These are phyloP conservation scores for Vulpes ferrilata DNA, from an alignment of 2,113 vertebrate species.

Conservation along the genomic window DNA sequence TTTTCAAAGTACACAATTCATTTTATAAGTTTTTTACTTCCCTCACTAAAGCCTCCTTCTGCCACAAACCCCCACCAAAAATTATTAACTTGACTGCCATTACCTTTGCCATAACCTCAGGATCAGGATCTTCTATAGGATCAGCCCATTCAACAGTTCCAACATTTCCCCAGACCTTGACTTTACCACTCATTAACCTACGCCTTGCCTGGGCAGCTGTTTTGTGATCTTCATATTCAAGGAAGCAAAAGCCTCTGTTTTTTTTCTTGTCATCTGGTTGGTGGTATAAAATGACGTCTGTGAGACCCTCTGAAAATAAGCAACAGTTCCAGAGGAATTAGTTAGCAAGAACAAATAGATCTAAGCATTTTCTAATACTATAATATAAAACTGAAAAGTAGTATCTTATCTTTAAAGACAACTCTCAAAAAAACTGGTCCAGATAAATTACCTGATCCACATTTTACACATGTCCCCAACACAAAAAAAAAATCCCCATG, in stretches of 20 bases:
- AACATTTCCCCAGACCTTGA: slow-evolving; percentile 98
- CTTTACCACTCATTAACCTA: slow-evolving; percentile 98
- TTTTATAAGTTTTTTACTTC: neutral
- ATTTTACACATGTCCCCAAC: neutral
- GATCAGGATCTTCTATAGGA: slow-evolving; percentile 99
- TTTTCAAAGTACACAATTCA: neutral
- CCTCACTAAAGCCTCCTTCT: neutral
- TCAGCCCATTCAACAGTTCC: slow-evolving; percentile 99
- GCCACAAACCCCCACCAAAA: neutral
- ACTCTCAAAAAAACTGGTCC: neutral
- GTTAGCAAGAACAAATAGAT: neutral
- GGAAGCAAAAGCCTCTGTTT: slow-evolving; percentile 98
- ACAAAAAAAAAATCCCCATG: neutral
- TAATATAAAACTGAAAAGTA: slow-evolving; percentile 32
- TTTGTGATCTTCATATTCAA: slow-evolving; percentile 99
- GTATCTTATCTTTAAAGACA: neutral
- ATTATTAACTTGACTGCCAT: slow-evolving; percentile 61
- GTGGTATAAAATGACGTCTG: slow-evolving; percentile 98
- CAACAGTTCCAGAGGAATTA: slow-evolving; percentile 67
- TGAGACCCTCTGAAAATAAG: slow-evolving; percentile 95
- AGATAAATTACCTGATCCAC: neutral
- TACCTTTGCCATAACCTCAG: slow-evolving; percentile 99
- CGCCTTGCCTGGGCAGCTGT: slow-evolving; percentile 97
- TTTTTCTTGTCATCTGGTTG: slow-evolving; percentile 99
- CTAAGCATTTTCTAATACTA: neutral